phyloP scores from a whole-genome alignment of 1,140 invertebrate genomes.

The Aphaenogaster floridana region DNA sequence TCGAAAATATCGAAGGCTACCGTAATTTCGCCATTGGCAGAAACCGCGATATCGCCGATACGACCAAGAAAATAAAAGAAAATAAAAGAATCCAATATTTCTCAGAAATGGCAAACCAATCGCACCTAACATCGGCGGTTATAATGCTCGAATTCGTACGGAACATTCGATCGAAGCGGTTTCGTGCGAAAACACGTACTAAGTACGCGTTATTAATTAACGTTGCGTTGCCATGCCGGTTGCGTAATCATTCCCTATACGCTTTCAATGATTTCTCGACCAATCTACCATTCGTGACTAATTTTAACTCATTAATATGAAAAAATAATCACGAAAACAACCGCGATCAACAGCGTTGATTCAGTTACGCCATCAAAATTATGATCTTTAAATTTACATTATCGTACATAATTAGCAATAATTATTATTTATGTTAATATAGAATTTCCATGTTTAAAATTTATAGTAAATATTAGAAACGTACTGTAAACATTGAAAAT shows the following conservation, averaged over 20 bases:
- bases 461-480: background rate
- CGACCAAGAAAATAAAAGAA: conserved; percentile 1
- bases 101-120: background rate
- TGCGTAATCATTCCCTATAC: background rate
- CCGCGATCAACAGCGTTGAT: background rate
- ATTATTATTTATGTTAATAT: conserved; percentile 3
- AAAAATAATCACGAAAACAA: background rate
- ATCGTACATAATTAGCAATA: background rate
- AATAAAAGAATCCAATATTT: background rate
- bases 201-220: conserved; percentile 40
- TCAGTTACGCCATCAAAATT: background rate
- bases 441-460: background rate
- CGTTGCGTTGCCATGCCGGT: background rate
- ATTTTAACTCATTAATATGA: conserved; percentile 11
- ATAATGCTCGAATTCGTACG: background rate
- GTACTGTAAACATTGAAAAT: background rate
- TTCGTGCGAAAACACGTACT: background rate
- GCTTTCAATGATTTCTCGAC: background rate
- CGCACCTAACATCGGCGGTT: too few species aligned
- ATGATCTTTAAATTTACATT: background rate
- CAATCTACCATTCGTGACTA: background rate
- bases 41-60: background rate
- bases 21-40: conserved; percentile 30
- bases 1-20: background rate
- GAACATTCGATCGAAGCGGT: background rate